Conservation (phyloP, 2,113 vertebrate genomes). For the Myotis yumanensis region DNA sequence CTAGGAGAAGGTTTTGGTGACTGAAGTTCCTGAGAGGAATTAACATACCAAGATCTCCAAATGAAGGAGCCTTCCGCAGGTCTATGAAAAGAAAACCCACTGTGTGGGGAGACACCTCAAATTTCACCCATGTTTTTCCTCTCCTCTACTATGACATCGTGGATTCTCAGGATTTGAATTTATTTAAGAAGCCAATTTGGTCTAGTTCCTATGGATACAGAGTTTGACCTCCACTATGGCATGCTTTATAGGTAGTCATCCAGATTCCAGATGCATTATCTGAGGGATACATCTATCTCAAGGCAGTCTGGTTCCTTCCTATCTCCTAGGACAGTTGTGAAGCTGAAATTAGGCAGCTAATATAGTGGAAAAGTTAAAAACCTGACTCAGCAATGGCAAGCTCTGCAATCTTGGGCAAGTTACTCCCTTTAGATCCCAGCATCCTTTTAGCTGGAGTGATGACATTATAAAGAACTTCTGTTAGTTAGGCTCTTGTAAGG, state of each 20-base stretch:
- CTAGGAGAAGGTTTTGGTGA: neutral
- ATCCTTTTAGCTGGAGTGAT: neutral
- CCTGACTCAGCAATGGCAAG: neutral
- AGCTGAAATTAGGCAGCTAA: neutral
- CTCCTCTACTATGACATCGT: neutral
- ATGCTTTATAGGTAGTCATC: neutral
- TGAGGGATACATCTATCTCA: neutral
- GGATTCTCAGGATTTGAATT: neutral
- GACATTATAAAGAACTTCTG: neutral
- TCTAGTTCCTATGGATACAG: neutral
- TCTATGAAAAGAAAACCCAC: neutral
- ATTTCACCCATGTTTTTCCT: neutral
- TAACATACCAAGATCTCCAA: neutral
- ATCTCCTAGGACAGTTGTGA: neutral
- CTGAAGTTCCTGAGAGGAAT: neutral
- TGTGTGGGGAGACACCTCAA: neutral
- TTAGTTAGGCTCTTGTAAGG: neutral
- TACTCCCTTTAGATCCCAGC: neutral
- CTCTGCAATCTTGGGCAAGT: neutral
- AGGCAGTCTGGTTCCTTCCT: neutral
- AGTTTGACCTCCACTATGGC: neutral
- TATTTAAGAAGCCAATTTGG: neutral
- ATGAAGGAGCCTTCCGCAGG: neutral
- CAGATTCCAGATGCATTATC: neutral
- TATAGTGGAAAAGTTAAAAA: neutral